Evolutionary conservation across 2,113 vertebrate species (phyloP).

Genomic region (Leptodactylus fuscus): DNA sequence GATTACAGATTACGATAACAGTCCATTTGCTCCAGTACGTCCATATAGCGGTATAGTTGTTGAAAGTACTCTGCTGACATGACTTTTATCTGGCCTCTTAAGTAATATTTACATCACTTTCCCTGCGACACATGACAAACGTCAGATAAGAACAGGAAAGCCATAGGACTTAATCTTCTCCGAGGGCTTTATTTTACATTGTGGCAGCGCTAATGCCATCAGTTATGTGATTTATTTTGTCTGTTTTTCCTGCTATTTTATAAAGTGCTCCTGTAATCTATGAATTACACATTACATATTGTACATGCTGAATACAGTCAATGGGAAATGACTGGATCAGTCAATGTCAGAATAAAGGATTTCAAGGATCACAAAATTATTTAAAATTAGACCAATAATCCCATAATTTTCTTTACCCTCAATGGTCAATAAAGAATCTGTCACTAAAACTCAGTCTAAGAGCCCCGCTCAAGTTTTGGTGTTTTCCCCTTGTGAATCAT

Average conservation of each 20-base stretch:
- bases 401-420: neutral
- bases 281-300: neutral
- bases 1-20: neutral
- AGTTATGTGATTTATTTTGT: constrained; percentile 34
- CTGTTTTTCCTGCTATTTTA: neutral
- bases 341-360: neutral
- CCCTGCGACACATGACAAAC: neutral
- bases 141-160: constrained; percentile 56
- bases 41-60: constrained; percentile 17
- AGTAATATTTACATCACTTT: constrained; percentile 55
- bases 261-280: constrained; percentile 3
- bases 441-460: no score
- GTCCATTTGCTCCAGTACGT: neutral
- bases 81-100: constrained; percentile 61
- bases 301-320: neutral
- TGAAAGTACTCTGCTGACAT: constrained; percentile 45
- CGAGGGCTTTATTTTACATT: constrained; percentile 57
- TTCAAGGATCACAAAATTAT: neutral
- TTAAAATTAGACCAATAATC: neutral
- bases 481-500: no score
- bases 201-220: constrained; percentile 30
- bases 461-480: no score
- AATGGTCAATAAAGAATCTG: no score
- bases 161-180: constrained; percentile 59
- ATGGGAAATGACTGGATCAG: neutral